Evolutionary conservation across 1,140 invertebrate genomes (phyloP).

Genomic region (Bombus pyrosoma): DNA sequence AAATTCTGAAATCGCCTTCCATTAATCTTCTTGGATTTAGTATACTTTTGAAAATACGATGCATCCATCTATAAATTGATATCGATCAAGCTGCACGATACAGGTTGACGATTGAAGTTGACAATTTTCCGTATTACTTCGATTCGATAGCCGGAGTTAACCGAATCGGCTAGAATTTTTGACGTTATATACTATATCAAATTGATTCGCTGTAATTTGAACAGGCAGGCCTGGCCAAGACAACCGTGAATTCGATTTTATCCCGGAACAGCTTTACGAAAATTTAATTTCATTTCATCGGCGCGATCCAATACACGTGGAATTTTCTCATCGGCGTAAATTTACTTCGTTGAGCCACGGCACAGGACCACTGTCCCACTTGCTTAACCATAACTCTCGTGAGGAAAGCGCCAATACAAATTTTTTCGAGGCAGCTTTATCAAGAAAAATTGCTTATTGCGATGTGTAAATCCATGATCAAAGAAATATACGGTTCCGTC

Average conservation of each 20-base stretch:
- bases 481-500: neutral
- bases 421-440: slow-evolving; percentile 48
- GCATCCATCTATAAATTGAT: neutral
- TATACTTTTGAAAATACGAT: neutral
- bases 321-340: slow-evolving; percentile 70
- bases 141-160: slow-evolving; percentile 9
- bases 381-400: slow-evolving; percentile 57
- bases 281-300: slow-evolving; percentile 55
- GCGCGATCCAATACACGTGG: slow-evolving; percentile 51
- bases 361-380: slow-evolving; percentile 4
- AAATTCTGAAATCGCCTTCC: neutral
- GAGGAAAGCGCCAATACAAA: slow-evolving; percentile 48
- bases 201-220: slow-evolving; percentile 35
- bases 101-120: neutral
- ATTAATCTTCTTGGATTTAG: neutral
- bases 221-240: neutral
- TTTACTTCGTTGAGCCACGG: slow-evolving; percentile 56
- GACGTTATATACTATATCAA: slow-evolving; percentile 23
- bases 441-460: slow-evolving; percentile 59
- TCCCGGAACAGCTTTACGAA: slow-evolving; percentile 44
- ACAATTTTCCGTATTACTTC: slow-evolving; percentile 24
- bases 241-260: slow-evolving; percentile 43
- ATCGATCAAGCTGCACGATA: neutral
- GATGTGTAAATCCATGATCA: slow-evolving; percentile 48
- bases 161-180: slow-evolving; percentile 25